Conservation (phyloP, 2,888 invertebrate genomes). For the Drosophila percnosoma region DNA sequence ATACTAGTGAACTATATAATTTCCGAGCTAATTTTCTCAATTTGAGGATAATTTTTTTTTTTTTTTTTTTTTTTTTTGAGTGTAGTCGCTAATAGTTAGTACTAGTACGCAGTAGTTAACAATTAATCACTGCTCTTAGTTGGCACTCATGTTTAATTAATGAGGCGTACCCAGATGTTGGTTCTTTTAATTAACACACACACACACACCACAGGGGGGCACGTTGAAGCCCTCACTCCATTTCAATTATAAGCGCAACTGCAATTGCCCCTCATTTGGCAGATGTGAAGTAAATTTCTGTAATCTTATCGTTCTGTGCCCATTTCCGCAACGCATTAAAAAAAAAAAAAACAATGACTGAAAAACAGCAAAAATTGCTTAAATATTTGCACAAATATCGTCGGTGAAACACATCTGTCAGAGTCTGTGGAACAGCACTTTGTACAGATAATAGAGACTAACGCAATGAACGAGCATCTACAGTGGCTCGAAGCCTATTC, state of each 20-base stretch:
- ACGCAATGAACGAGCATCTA: neutral
- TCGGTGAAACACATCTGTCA: conserved; percentile 41
- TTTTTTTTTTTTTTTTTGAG: no score
- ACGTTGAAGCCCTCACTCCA: conserved; percentile 7
- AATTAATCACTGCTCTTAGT: conserved; percentile 32
- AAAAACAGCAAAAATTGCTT: conserved; percentile 7
- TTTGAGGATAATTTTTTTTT: neutral
- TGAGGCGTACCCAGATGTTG: conserved; percentile 36
- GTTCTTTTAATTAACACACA: conserved; percentile 34
- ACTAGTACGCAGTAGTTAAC: neutral
- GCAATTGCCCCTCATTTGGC: conserved; percentile 17
- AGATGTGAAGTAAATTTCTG: conserved; percentile 8
- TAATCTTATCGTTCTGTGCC: conserved; percentile 50
- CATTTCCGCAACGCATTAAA: conserved; percentile 46
- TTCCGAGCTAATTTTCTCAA: neutral
- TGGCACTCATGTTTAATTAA: conserved; percentile 40
- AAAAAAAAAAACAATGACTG: neutral
- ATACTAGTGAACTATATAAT: neutral
- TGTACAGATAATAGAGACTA: conserved; percentile 13
- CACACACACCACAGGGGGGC: neutral
- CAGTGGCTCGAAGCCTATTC: no score
- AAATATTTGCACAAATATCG: conserved; percentile 50
- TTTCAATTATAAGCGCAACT: conserved; percentile 18
- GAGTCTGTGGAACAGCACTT: conserved; percentile 8
- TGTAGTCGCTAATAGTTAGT: neutral